Evolutionary conservation across 2,797 vertebrate species (phyloP), one percentile per base, ranked within the genome.

Genomic region (Platyrinchus mystaceus): DNA sequence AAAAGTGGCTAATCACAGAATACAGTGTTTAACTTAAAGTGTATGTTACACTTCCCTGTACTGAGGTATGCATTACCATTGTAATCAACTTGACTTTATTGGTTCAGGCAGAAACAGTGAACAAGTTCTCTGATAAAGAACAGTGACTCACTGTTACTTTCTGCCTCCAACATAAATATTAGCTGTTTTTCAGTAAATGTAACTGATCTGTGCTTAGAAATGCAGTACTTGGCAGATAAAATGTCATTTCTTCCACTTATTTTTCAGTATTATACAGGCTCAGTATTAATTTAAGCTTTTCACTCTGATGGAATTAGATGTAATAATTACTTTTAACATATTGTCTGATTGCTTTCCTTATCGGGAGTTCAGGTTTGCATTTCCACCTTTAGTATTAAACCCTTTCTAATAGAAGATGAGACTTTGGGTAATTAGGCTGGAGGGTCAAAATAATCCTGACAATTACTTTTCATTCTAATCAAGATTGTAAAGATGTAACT

Each of bases 391-490:
- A 44, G 10, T 56, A 30, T 86, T 63, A 63, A 30, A 49, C 27
- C 4, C 10, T 81, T 56, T 47, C 60, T 82, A 93, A 82, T 56
- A n/a, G 55, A 88, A 89, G 16, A 37, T 52, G 43, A 87, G 23
- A 58, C 34, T 89, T 53, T 41, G 34, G 21, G 50, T 37, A 88
- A 83, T 85, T 92, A 87, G 53, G 20, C n/a, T 94, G 60, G 21
- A 89, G 67, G 59, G 69, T 70, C 24, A 10, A 87, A 95, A 87
- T 89, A 86, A 94, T 89, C 53, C 77, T 76, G 62, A 24, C 60
- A 90, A 87, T 82, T 91, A 77, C 55, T 79, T 94, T 71, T 76
- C 37, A n/a, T 67, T 94, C 44, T 82, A 81, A 91, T 83, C 4
- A 22, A 81, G n/a, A 22, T 12, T 80, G 22, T 46, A 49, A 76